Evolutionary conservation across 2,888 invertebrate species (phyloP), one percentile per base, ranked within the genome.

Genomic region (Drosophila atripex): DNA sequence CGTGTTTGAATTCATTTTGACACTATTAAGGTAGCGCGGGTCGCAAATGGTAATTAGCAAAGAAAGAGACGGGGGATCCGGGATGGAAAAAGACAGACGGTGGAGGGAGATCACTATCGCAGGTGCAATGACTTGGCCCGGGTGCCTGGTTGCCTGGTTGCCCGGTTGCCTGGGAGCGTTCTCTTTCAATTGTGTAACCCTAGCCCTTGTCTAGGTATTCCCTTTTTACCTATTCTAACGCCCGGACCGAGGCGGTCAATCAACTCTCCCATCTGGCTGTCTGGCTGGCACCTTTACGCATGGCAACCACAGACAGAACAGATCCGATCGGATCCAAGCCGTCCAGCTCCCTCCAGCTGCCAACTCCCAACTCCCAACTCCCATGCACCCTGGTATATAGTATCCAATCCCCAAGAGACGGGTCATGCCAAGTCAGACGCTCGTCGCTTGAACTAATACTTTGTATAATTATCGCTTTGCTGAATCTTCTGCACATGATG

Each of bases 261-360:
- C 60, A 70, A 70, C 70, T 50, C 65, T 43, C 28, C 38, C 28
- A 47, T 28, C 49, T 38, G 39, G 46, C 71, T 70, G 71, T 28
- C 49, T 38, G 39, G 51, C 71, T 70, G 71, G 82, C 89, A 89
- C 89, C 89, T 89, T 89, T 88, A 89, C 89, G 89, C 89, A 89
- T 89, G 89, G 84, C 78, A 76, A 61, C 59, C 66, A 65, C 61
- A 46, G 56, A 57, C 60, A 61, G 43, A 43, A 43, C 57, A 35
- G 50, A 56, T 51, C 68, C 12, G 43, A 43, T 43, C 43, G 11
- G 41, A 41, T 41, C 41, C 41, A 18, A 41, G 4, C 41, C 21
- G 43, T 53, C 21, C 45, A 50, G 56, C 64, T 51, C 18, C n/a
- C n/a, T n/a, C n/a, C n/a, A n/a, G n/a, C n/a, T n/a, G n/a, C n/a